Conservation (phyloP, 2,888 invertebrate genomes). For the Leucozona laternaria region DNA sequence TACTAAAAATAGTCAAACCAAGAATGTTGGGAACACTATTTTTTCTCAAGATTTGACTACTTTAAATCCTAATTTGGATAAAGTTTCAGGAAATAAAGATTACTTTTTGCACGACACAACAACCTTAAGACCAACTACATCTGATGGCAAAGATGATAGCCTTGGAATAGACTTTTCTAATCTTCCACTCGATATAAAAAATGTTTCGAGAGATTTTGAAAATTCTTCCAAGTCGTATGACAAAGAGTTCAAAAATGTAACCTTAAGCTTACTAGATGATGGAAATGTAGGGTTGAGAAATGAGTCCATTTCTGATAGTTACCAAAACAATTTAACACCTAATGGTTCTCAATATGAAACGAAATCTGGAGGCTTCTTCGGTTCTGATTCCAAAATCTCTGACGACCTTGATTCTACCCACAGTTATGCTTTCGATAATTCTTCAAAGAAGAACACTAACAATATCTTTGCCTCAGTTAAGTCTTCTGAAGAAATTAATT, state of each 20-base stretch:
- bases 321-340: neutral
- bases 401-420: slow-evolving; percentile 19
- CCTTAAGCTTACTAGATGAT: neutral
- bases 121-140: neutral
- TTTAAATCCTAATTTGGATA: neutral
- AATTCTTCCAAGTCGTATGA: neutral
- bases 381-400: slow-evolving; percentile 36
- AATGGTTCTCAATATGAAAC: neutral
- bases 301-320: neutral
- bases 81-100: neutral
- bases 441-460: neutral
- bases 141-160: neutral
- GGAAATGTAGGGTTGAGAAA: neutral
- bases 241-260: neutral
- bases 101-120: neutral
- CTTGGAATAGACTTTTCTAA: neutral
- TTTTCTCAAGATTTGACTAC: neutral
- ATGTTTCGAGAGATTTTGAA: neutral
- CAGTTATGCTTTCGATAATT: slow-evolving; percentile 4
- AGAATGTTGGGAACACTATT: neutral
- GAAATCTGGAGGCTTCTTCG: slow-evolving; percentile 20
- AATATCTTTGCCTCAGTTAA: neutral
- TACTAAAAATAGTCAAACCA: neutral
- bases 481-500: neutral
- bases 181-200: neutral